Conservation (phyloP, 53 echinoderm and acorn worm genomes). For the Holothuria leucospilota region DNA sequence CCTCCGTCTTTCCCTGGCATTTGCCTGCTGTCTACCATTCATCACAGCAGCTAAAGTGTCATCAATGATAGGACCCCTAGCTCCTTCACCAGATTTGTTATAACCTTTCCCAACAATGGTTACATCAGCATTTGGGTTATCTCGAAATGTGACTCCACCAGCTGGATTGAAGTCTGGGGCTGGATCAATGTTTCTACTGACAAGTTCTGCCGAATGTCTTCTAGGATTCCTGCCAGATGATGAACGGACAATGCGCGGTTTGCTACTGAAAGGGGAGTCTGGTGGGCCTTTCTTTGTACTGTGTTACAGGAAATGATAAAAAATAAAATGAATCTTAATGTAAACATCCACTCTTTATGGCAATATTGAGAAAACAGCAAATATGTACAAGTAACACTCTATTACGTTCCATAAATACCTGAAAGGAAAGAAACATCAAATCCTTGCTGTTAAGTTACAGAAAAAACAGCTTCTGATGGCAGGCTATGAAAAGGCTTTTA, state of each 20-base stretch:
- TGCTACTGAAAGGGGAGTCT: slow-evolving; percentile 95
- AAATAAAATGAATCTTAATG: background rate
- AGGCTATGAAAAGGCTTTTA: too few species aligned
- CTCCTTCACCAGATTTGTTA: slow-evolving; percentile 3
- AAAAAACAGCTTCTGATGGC: too few species aligned
- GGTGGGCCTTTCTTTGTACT: slow-evolving; percentile 67
- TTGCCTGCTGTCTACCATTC: slow-evolving; percentile 62
- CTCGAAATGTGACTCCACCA: slow-evolving; percentile 82
- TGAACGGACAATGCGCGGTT: slow-evolving; percentile 83
- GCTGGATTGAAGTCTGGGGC: slow-evolving; percentile 79
- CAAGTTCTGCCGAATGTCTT: slow-evolving; percentile 46
- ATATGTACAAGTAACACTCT: too few species aligned
- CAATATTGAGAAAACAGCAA: too few species aligned
- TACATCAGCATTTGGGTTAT: slow-evolving; percentile 83
- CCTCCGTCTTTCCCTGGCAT: slow-evolving; percentile 67
- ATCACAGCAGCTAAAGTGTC: slow-evolving; percentile 18
- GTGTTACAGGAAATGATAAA: background rate
- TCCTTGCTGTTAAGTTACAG: too few species aligned
- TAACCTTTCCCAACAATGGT: slow-evolving; percentile 92
- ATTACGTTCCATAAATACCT: too few species aligned
- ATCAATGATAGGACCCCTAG: slow-evolving; percentile 17
- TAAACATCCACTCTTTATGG: background rate
- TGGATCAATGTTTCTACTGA: slow-evolving; percentile 31
- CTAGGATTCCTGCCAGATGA: slow-evolving; percentile 76
- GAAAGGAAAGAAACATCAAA: too few species aligned